Conservation (phyloP, 2,888 invertebrate genomes). For the Patella ulyssiponensis region DNA sequence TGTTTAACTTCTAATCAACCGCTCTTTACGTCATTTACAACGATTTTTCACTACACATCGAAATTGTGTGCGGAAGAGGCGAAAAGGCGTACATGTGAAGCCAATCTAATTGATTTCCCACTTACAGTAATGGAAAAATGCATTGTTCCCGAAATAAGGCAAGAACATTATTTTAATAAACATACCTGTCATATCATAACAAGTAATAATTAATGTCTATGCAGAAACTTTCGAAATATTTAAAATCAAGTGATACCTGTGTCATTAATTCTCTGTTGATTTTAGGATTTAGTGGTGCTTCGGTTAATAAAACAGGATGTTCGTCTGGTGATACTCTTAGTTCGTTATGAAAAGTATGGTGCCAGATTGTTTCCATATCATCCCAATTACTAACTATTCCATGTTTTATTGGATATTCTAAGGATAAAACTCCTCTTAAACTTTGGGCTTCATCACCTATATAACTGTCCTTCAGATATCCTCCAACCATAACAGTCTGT, state of each 20-base stretch:
- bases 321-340: constrained; percentile 77
- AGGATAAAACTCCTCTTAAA: constrained; percentile 65
- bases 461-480: constrained; percentile 81
- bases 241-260: not conserved
- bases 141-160: too few species aligned
- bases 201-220: too few species aligned
- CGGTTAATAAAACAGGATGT: constrained; percentile 88
- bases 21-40: too few species aligned
- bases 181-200: too few species aligned
- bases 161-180: too few species aligned
- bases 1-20: too few species aligned
- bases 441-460: constrained; percentile 58
- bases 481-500: constrained; percentile 86
- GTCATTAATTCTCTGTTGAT: constrained; percentile 85
- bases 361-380: constrained; percentile 68
- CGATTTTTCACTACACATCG: too few species aligned
- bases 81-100: too few species aligned
- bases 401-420: constrained; percentile 63
- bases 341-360: constrained; percentile 65
- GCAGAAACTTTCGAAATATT: too few species aligned
- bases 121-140: too few species aligned
- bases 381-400: constrained; percentile 66
- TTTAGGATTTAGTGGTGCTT: constrained; percentile 89
- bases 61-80: too few species aligned
- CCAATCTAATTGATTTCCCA: too few species aligned